These are phyloP conservation scores for Phrynocephalus versicolor DNA, from an alignment of 2,113 vertebrate genomes.

Conservation along the genomic window DNA sequence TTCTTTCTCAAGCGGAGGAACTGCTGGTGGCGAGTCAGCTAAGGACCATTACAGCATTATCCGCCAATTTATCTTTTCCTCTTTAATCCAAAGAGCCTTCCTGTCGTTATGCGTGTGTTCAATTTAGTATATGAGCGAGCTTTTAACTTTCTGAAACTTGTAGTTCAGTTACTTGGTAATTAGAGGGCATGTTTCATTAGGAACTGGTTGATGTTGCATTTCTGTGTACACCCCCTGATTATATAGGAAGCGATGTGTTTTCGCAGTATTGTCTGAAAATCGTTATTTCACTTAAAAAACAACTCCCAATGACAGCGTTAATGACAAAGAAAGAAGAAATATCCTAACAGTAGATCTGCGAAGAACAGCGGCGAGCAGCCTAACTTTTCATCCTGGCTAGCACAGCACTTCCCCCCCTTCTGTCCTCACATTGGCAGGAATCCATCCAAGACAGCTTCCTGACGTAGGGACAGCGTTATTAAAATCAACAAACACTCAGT, in stretches of 20 bases:
- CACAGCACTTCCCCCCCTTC: not conserved
- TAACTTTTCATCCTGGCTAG: not conserved
- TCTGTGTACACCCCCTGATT: not conserved
- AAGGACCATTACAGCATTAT: not conserved
- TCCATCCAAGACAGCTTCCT: not conserved
- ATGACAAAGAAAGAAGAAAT: not conserved
- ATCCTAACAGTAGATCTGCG: not conserved
- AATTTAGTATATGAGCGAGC: too few species aligned
- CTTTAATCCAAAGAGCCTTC: not conserved
- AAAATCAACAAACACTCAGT: not conserved
- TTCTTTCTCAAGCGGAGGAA: not conserved
- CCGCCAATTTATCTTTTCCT: not conserved
- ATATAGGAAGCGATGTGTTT: not conserved
- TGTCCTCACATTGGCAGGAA: not conserved
- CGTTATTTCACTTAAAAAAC: not conserved
- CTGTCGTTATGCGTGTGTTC: not conserved
- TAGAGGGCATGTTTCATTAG: not conserved
- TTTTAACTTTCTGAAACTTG: not conserved
- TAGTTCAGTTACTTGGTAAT: not conserved
- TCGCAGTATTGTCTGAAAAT: not conserved
- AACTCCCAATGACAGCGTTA: not conserved
- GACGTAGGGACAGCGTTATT: not conserved
- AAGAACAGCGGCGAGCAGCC: not conserved
- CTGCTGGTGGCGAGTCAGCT: not conserved
- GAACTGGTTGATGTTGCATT: too few species aligned